Conservation (phyloP, 2,888 invertebrate genomes). For the Catocala nupta region DNA sequence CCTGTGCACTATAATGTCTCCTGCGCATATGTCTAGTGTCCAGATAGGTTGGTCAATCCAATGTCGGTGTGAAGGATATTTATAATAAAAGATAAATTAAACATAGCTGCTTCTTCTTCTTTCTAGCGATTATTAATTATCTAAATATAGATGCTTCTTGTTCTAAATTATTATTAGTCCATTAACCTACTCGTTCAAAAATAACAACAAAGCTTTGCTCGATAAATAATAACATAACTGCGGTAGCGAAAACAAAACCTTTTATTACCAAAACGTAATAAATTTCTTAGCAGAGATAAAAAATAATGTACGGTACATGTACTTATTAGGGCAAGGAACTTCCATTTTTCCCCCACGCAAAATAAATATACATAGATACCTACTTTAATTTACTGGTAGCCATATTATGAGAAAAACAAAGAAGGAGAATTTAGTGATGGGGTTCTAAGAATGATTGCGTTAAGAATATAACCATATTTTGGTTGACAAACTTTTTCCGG, state of each 20-base stretch:
- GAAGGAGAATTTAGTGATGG: slow-evolving; percentile 15
- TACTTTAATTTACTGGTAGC: slow-evolving; percentile 42
- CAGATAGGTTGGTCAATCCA: too few species aligned
- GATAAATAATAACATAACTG: slow-evolving; percentile 13
- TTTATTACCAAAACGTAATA: slow-evolving; percentile 31
- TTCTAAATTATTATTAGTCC: not conserved
- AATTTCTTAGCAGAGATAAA: slow-evolving; percentile 31
- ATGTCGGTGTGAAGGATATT: too few species aligned
- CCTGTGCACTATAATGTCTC: too few species aligned
- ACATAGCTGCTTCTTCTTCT: too few species aligned
- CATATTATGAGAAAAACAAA: slow-evolving; percentile 25
- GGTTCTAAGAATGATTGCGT: not conserved
- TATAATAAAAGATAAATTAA: too few species aligned
- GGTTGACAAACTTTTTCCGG: not conserved
- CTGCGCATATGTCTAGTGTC: too few species aligned
- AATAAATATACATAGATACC: slow-evolving; percentile 11
- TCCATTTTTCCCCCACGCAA: slow-evolving; percentile 14
- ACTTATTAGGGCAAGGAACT: slow-evolving; percentile 20
- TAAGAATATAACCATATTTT: not conserved
- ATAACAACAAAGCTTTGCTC: not conserved
- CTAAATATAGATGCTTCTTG: too few species aligned
- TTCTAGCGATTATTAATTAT: too few species aligned
- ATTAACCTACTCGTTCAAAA: slow-evolving; percentile 1
- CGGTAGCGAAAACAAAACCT: slow-evolving; percentile 15
- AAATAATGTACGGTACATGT: slow-evolving; percentile 39